Percentiles rank a stretch among this genome's conserved stretches.
Evolutionary conservation across 37 sponge, comb jelly and placozoan species (phyloP).

Genomic region (Oopsacas minuta): DNA sequence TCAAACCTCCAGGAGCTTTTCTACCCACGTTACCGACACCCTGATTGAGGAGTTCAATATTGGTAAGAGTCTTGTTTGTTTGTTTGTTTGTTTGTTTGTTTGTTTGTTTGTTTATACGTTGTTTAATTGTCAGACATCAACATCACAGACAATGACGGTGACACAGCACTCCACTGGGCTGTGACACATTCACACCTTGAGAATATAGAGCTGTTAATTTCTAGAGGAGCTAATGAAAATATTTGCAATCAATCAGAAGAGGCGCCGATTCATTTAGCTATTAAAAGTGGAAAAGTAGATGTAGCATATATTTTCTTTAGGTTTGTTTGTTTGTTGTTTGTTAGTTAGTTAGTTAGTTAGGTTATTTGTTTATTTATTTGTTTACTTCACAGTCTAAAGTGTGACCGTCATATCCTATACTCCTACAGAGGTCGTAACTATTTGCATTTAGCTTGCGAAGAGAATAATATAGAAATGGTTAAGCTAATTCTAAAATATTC

Average conservation of each 20-base stretch:
- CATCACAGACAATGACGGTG: not conserved
- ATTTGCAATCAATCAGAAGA: not conserved
- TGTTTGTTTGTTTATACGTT: not conserved
- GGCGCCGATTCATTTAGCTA: conserved; percentile 2
- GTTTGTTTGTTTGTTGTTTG: too few species aligned
- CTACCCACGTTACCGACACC: not conserved
- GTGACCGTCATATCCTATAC: not conserved
- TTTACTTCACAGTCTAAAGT: not conserved
- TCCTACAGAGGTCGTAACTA: not conserved
- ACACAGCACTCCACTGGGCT: conserved; percentile 2
- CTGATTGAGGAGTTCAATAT: not conserved
- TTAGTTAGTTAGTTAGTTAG: not conserved
- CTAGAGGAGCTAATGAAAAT: not conserved
- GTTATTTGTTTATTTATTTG: not conserved
- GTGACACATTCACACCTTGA: not conserved
- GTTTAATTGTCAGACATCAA: not conserved
- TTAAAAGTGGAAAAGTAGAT: not conserved
- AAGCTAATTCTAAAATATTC: not conserved
- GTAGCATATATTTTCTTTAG: not conserved
- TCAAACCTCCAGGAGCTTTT: not conserved
- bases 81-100: not conserved
- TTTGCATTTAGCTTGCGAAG: not conserved
- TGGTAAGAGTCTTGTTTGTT: not conserved
- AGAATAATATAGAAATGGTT: not conserved
- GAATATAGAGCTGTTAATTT: not conserved